Evolutionary conservation across 2,113 vertebrate species (phyloP), one percentile per base, ranked within the genome.

Genomic region (Equus przewalskii): DNA sequence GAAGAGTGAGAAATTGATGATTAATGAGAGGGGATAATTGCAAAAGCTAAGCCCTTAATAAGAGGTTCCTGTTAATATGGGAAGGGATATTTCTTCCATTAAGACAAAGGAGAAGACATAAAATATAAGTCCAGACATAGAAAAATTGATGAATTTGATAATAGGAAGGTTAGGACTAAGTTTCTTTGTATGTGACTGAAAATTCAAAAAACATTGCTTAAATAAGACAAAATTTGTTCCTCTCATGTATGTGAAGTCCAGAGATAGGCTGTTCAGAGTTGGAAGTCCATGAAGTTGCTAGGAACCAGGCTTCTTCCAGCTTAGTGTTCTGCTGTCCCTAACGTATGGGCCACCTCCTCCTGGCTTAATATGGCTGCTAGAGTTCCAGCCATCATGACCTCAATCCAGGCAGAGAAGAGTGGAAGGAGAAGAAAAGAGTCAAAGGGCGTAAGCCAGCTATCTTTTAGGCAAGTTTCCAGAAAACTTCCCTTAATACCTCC

Each of bases 391-490:
- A 51, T 44, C 56, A 70, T 8, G 67, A 49, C 44, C 15, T 60
- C 65, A 56, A 44, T 67, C 58, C 65, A 41, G 62, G 44, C 11
- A 75, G 51, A 84, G 24, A 65, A 56, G 13, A 73, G 15, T 75
- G 7, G 13, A 86, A 65, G 58, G n/a, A 13, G 44, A 64, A 91
- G 51, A 24, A 82, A 85, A 79, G 18, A 1, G 51, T 72, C 64
- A 56, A 84, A 95, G 62, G 19, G 36, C 9, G 46, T 1, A 65
- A 80, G 56, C 16, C 36, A 58, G 78, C 4, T 65, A 88, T 56
- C 15, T 65, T 90, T 89, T 24, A n/a, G 36, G 51, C n/a, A 85
- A 44, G 85, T 89, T 89, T 85, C 64, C 90, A 73, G 85, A 85
- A 95, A 80, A 73, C 49, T n/a, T 21, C 44, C 56, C 70, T 18